Base-by-base conservation (phyloP, 2,888 invertebrate genomes). In the Eudemis profundana region DNA sequence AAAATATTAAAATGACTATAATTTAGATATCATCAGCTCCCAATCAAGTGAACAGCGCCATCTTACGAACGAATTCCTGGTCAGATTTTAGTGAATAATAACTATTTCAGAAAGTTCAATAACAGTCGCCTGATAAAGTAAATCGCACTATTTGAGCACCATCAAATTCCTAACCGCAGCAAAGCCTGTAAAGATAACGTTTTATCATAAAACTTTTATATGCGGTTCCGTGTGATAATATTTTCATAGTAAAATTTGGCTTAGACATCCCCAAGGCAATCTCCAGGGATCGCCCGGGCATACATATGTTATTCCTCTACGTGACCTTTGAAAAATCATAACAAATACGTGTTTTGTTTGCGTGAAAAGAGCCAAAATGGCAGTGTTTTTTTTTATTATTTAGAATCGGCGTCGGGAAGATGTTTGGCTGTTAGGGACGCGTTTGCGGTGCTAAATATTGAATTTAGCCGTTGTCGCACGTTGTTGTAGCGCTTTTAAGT, bases 201-300 rank as follows among this genome's bases (percentile, higher is more conserved):
- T 65, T 65, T 65, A 60, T 65, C 65, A 53, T 65, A 65, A 65
- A 65, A 65, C 21, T 60, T 65, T 65, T 65, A 59, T 53, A 62
- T 66, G 63, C 54, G 61, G 57, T 53, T 23, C 29, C 61, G 40
- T 29, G 54, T 67, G 70, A 79, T 79, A 78, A 83, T 81, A 82
- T 81, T 83, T 84, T 82, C 79, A 79, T 81, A 84, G 78, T 81
- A 75, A 84, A 82, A 84, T 85, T 82, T 75, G 73, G 75, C 74
- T 74, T 70, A 72, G 76, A 76, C 74, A 74, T 72, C 70, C 72
- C 68, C 60, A 61, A 27, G 70, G 71, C 73, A 66, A 74, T 81
- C 86, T 82, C 85, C 64, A 69, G 79, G 84, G 86, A 75, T 81
- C 73, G 77, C 73, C 71, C 76, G 72, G 73, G 70, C 72, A 73